Conservation (phyloP, 1,140 invertebrate genomes). For the Drosophila varians region DNA sequence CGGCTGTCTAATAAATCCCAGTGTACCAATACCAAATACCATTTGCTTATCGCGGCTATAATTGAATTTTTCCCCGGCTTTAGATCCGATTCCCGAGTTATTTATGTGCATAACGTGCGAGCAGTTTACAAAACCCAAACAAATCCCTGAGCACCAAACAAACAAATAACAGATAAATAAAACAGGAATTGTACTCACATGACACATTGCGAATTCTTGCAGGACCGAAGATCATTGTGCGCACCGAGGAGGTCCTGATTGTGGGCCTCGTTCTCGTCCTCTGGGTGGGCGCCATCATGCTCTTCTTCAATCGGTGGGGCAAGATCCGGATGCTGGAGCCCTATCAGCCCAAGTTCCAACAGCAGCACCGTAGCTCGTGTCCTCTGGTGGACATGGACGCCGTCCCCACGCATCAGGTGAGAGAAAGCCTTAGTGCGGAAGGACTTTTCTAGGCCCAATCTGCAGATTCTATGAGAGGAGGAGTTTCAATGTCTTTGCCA, state of each 20-base stretch:
- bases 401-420: conserved; percentile 74
- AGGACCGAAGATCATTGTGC: conserved; percentile 87
- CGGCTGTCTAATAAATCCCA: conserved; percentile 27
- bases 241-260: conserved; percentile 93
- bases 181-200: neutral
- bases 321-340: conserved; percentile 96
- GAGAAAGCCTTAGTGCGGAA: neutral
- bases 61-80: conserved; percentile 53
- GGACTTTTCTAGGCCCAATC: no score
- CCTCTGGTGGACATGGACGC: conserved; percentile 86
- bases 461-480: no score
- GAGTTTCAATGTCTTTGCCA: neutral
- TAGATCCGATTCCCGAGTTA: conserved; percentile 42
- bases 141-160: neutral
- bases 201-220: conserved; percentile 40
- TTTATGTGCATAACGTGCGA: conserved; percentile 56
- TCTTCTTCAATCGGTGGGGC: conserved; percentile 96
- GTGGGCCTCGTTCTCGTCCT: conserved; percentile 93
- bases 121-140: conserved; percentile 19
- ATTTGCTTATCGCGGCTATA: conserved; percentile 47
- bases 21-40: conserved; percentile 1
- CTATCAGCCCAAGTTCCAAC: conserved; percentile 95
- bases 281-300: conserved; percentile 93
- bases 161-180: conserved; percentile 28
- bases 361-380: conserved; percentile 89